Evolutionary conservation across 2,888 invertebrate species (phyloP), one percentile per base, ranked within the genome.

Genomic region (Tubulanus polymorphus): DNA sequence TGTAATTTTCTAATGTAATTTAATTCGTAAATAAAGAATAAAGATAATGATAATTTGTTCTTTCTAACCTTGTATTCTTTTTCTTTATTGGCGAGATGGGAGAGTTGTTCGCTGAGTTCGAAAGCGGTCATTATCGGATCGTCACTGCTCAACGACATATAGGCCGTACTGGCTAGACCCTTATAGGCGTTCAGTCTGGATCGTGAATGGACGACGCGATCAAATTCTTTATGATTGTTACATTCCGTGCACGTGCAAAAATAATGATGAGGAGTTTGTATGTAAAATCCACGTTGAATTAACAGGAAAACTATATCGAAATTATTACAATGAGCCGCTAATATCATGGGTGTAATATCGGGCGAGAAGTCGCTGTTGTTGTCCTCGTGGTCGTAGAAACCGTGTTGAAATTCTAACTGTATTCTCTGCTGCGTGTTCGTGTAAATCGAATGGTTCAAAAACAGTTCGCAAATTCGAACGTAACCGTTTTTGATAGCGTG

Each of bases 311-410:
- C 63, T 51, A 67, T 65, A 51, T 66, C 63, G 53, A 66, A 66
- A 54, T 67, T 65, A 57, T 67, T 67, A 53, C 61, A 60, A 51
- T 66, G 67, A 10, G 67, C 66, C 5, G 67, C 66, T 47, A 67
- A 48, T 6, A 67, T 63, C 28, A 67, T 62, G 2, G 67, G 67
- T 6, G 66, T 66, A 20, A 67, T 64, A 47, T 66, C 66, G 1
- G 64, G 60, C 1, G 64, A 58, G 53, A 67, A 64, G 48, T 55
- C 53, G 30, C 65, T 62, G 35, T 62, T 66, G 52, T 55, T 63
- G 48, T 66, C 64, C 28, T 64, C 65, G 32, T 64, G 64, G 25
- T 66, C 64, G 54, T 64, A 64, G 48, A 62, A 64, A 6, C 63
- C 63, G 41, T 65, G 63, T 47, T 61, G 60, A n/a, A 60, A 60